These are phyloP conservation scores for Perodicticus potto DNA, from an alignment of 2,797 vertebrate genomes.

Conservation along the genomic window DNA sequence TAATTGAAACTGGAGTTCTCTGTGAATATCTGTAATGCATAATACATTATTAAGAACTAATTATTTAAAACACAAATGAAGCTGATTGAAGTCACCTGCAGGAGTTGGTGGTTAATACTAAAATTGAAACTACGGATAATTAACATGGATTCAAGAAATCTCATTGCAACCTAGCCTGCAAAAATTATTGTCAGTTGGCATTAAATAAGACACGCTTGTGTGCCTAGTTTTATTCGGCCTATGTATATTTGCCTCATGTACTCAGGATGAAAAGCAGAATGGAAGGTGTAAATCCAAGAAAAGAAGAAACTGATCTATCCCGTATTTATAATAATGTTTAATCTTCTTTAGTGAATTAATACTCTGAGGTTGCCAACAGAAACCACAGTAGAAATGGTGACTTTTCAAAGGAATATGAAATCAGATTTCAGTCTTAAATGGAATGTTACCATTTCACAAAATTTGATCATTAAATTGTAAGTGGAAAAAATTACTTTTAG, in stretches of 20 bases:
- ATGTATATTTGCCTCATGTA: slow-evolving; percentile 44
- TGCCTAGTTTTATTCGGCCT: slow-evolving; percentile 59
- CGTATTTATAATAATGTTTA: slow-evolving; percentile 73
- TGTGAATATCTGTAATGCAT: slow-evolving; percentile 66
- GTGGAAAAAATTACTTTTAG: slow-evolving; percentile 1
- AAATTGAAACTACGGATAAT: slow-evolving; percentile 70
- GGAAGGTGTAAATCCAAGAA: slow-evolving; percentile 40
- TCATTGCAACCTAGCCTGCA: slow-evolving; percentile 36
- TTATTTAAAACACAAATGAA: slow-evolving; percentile 78
- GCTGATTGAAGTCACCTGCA: slow-evolving; percentile 56
- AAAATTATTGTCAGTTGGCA: slow-evolving; percentile 66
- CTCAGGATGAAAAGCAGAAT: slow-evolving; percentile 24
- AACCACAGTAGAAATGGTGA: slow-evolving; percentile 46
- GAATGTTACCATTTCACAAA: slow-evolving; percentile 55
- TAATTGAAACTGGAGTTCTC: slow-evolving; percentile 70
- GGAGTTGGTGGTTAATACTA: slow-evolving; percentile 61
- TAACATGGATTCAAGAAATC: slow-evolving; percentile 52
- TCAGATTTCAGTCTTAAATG: slow-evolving; percentile 52
- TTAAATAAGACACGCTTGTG: slow-evolving; percentile 70
- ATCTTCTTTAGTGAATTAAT: slow-evolving; percentile 65
- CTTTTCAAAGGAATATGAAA: slow-evolving; percentile 56
- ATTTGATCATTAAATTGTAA: slow-evolving; percentile 32
- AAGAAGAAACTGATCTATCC: slow-evolving; percentile 43
- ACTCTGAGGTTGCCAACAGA: slow-evolving; percentile 37
- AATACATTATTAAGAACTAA: slow-evolving; percentile 78